Evolutionary conservation across 2,797 vertebrate genomes (phyloP).

Genomic region (Bothrops alternatus): DNA sequence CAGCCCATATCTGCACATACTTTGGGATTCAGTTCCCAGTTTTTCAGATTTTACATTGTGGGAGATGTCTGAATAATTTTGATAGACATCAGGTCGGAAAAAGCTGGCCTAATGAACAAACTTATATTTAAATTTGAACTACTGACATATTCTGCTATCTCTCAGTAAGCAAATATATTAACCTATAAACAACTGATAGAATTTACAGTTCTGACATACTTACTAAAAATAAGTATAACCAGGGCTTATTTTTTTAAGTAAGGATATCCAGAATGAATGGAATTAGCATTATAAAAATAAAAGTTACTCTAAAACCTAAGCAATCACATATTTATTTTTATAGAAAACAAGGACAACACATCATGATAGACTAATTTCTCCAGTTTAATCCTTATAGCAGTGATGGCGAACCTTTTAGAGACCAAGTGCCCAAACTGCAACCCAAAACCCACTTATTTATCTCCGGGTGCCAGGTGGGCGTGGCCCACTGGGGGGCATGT

Average conservation of each 20-base stretch:
- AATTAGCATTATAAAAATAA: not conserved
- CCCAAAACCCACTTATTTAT: too few relatives aligned
- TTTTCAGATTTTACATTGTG: not conserved
- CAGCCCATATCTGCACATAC: not conserved
- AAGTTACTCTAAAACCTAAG: not conserved
- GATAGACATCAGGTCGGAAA: not conserved
- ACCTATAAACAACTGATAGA: not conserved
- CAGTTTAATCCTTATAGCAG: conserved; percentile 19
- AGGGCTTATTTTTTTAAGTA: not conserved
- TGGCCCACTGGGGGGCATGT: too few relatives aligned
- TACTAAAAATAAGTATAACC: not conserved
- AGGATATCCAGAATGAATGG: not conserved
- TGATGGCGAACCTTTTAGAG: too few relatives aligned
- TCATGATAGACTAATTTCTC: not conserved
- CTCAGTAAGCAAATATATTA: not conserved
- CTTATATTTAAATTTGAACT: not conserved
- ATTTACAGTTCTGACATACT: not conserved
- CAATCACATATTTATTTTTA: not conserved
- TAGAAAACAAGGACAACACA: conserved; percentile 6
- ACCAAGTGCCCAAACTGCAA: too few relatives aligned
- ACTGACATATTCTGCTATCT: not conserved
- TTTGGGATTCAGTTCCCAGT: not conserved
- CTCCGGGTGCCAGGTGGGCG: too few relatives aligned
- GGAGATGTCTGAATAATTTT: not conserved
- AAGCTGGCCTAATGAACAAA: not conserved